phyloP scores from a whole-genome alignment of 2,888 invertebrate species.

The Nezara viridula region DNA sequence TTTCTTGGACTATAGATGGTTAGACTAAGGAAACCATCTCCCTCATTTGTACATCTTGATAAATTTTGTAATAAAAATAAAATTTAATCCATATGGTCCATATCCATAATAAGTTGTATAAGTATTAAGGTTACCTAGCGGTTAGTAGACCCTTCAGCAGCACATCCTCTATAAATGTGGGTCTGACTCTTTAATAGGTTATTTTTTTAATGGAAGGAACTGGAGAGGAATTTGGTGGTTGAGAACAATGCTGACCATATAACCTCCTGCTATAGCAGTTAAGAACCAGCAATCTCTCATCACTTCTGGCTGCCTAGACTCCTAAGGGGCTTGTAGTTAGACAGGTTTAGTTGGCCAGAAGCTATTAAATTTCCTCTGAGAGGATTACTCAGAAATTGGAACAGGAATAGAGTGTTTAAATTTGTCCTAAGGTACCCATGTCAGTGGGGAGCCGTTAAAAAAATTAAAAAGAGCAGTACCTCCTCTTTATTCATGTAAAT shows the following conservation, averaged over 20 bases:
- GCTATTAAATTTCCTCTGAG: conserved; percentile 8
- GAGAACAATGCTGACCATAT: neutral
- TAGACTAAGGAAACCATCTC: no score
- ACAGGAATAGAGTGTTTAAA: conserved; percentile 3
- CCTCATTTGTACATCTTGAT: no score
- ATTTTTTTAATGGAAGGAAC: neutral
- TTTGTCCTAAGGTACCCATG: conserved; percentile 8
- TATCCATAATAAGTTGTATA: no score
- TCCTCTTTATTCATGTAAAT: no score
- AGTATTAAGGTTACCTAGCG: no score
- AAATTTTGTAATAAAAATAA: no score
- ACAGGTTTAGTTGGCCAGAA: neutral
- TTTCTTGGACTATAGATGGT: no score
- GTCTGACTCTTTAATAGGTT: no score
- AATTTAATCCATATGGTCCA: no score
- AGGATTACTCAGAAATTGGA: conserved; percentile 1
- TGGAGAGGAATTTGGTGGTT: neutral
- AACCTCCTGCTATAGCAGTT: neutral
- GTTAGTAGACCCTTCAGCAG: neutral
- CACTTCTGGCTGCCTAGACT: neutral
- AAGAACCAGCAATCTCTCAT: neutral
- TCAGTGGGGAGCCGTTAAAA: neutral
- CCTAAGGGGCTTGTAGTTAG: neutral
- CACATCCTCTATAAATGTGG: neutral
- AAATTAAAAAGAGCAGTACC: neutral